A percentile compares a stretch with the other conserved stretches of the same genome.
phyloP scores from a whole-genome alignment of 1,140 invertebrate genomes.

The honey bee (Apis mellifera) region Amel_HAv3.1 CM009941.2:15509001-15509500 shows the following conservation, averaged over 20 bases:
- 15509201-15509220: background rate
- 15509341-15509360: conserved; percentile 3
- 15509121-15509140: conserved; percentile 9
- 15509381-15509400: conserved; percentile 17
- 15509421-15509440: conserved; percentile 7
- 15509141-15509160: conserved; percentile 16
- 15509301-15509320: background rate
- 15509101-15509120: background rate
- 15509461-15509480: too few species aligned
- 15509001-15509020: background rate
- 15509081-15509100: background rate
- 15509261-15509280: conserved; percentile 20
- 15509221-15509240: conserved; percentile 1
- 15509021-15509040: background rate
- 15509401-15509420: conserved; percentile 9
- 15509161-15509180: background rate
- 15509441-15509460: conserved; percentile 13
- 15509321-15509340: background rate
- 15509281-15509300: conserved; percentile 34
- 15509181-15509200: conserved; percentile 6
- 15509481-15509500: background rate
- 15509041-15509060: background rate
- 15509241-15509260: conserved; percentile 17
- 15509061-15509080: background rate
- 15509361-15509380: conserved; percentile 18